Evolutionary conservation across 2,113 vertebrate species (phyloP).

Genomic region (Campylorhamphus procurvoides): DNA sequence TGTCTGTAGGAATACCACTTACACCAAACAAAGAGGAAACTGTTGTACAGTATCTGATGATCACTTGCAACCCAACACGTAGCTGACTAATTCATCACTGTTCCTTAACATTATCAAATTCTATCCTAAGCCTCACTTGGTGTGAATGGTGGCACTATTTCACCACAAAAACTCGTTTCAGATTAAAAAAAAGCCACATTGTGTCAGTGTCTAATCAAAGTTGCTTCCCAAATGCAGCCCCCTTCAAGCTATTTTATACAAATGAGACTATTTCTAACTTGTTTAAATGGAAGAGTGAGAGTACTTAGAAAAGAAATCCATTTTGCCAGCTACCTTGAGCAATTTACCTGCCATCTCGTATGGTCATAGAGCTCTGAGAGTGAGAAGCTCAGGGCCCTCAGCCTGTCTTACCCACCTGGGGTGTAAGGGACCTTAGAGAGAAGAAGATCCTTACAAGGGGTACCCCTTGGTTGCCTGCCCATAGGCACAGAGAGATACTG

Average conservation of each 20-base stretch:
- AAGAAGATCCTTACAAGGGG: neutral
- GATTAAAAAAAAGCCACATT: neutral
- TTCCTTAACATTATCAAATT: neutral
- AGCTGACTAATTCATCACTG: neutral
- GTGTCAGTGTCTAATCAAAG: neutral
- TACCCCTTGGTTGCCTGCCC: accelerated
- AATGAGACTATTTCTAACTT: neutral
- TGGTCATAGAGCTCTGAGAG: neutral
- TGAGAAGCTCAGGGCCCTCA: neutral
- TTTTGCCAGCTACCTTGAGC: neutral
- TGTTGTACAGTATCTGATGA: neutral
- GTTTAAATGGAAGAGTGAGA: neutral
- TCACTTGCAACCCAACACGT: neutral
- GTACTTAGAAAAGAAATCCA: neutral
- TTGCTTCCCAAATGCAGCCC: neutral
- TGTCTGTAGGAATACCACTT: neutral
- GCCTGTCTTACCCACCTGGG: neutral
- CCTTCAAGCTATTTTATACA: neutral
- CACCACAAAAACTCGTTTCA: neutral
- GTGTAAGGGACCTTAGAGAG: neutral
- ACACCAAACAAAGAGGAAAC: neutral
- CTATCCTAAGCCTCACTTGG: neutral
- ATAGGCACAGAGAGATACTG: neutral
- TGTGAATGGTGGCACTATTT: neutral
- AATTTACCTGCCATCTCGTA: neutral